phyloP scores from a whole-genome alignment of 2,797 vertebrate species.

The Rachycentron canadum region DNA sequence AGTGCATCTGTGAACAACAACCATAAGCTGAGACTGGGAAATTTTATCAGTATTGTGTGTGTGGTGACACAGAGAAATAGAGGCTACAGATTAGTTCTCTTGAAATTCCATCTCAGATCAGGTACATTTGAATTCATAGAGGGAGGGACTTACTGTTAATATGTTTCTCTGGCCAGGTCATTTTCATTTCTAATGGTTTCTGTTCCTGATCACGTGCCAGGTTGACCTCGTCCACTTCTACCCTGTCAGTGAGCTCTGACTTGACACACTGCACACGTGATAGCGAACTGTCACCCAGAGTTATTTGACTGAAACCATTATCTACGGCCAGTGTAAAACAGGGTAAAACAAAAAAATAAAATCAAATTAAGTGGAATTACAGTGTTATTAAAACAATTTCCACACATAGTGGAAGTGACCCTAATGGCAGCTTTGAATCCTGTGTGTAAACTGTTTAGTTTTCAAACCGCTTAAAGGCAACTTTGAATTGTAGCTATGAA shows the following conservation, averaged over 20 bases:
- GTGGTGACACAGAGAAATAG: not conserved
- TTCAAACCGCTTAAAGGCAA: constrained; percentile 1
- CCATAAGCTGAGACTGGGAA: not conserved
- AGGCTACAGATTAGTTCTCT: constrained; percentile 6
- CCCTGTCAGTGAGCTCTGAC: not conserved
- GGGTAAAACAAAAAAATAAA: not conserved
- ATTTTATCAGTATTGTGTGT: not conserved
- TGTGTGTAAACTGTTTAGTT: not conserved
- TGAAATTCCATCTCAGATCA: not conserved
- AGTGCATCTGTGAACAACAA: not conserved
- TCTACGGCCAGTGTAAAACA: not conserved
- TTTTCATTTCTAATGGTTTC: not conserved
- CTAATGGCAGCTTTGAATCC: not conserved
- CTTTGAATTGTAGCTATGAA: constrained; percentile 9
- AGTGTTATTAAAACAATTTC: not conserved
- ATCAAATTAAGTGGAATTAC: not conserved
- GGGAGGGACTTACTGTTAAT: not conserved
- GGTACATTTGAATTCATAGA: not conserved
- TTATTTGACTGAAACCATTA: not conserved
- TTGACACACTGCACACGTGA: not conserved
- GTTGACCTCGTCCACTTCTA: not conserved
- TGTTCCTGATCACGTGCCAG: not conserved
- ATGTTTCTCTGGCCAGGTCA: not conserved
- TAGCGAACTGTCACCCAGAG: not conserved
- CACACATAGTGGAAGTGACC: not conserved